These are phyloP conservation scores for Melangyna quadrimaculata DNA, from an alignment of 2,888 invertebrate species.

Conservation along the genomic window DNA sequence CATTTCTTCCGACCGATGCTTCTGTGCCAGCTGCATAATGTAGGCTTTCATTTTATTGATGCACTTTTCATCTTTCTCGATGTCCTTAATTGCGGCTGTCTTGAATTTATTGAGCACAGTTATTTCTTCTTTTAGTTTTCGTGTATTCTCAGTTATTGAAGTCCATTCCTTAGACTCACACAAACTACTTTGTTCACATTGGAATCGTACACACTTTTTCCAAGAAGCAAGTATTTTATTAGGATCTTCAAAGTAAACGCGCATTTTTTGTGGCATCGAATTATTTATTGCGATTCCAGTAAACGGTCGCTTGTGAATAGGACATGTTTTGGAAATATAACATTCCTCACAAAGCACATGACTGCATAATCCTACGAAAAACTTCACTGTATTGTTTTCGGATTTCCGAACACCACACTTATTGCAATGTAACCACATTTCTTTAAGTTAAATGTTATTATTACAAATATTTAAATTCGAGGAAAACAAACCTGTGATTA, in stretches of 20 bases:
- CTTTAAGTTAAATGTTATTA: not conserved
- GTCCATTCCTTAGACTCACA: not conserved
- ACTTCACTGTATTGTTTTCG: not conserved
- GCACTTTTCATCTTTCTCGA: constrained; percentile 23
- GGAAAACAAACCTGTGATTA: not conserved
- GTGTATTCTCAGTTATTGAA: not conserved
- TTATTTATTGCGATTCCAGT: constrained; percentile 10
- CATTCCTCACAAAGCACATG: constrained; percentile 50
- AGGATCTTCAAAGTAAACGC: constrained; percentile 33
- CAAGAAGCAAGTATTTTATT: constrained; percentile 21
- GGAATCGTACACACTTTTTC: constrained; percentile 51
- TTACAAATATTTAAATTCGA: not conserved
- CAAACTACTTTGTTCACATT: constrained; percentile 35
- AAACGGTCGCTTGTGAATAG: constrained; percentile 41
- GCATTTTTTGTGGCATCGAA: constrained; percentile 43
- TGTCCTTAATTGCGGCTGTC: not conserved
- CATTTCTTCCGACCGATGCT: not conserved
- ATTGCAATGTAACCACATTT: constrained; percentile 64
- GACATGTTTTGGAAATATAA: constrained; percentile 25
- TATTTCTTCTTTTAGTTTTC: constrained; percentile 27
- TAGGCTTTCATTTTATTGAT: constrained; percentile 50
- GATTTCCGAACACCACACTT: constrained; percentile 39
- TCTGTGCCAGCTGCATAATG: not conserved
- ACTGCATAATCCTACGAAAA: constrained; percentile 32
- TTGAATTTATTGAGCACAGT: constrained; percentile 19